Evolutionary conservation across 2,888 invertebrate genomes (phyloP).

Genomic region (Euphydryas editha): DNA sequence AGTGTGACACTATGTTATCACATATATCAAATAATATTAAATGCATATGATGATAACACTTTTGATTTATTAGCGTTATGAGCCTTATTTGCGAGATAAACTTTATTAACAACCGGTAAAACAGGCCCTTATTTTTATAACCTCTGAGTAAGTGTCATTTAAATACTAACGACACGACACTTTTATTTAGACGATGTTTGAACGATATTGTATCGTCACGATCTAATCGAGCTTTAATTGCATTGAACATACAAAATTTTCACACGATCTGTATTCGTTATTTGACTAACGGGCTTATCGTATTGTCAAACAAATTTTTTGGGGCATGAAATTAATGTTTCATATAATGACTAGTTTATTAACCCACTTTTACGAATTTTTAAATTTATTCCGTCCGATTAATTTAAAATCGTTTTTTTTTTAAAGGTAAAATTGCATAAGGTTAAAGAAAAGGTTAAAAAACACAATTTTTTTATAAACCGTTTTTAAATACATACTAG

Average conservation of each 20-base stretch:
- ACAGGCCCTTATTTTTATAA: no score
- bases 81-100: no score
- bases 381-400: neutral
- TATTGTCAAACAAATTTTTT: slow-evolving; percentile 10
- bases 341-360: neutral
- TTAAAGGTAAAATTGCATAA: neutral
- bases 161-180: neutral
- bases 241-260: neutral
- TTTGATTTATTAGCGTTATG: no score
- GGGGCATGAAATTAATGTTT: slow-evolving; percentile 15
- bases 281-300: slow-evolving; percentile 13
- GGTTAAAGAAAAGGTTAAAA: no score
- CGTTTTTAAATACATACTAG: no score
- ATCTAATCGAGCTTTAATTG: neutral
- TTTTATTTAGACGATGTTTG: neutral
- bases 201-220: neutral
- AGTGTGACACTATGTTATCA: no score
- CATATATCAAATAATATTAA: no score
- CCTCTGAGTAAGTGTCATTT: no score
- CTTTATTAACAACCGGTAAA: no score
- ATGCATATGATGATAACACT: no score
- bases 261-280: slow-evolving; percentile 30
- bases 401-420: neutral
- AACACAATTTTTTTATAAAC: no score
- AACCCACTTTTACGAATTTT: neutral